phyloP scores from a whole-genome alignment of 2,113 vertebrate species.

The Neogale vison region DNA sequence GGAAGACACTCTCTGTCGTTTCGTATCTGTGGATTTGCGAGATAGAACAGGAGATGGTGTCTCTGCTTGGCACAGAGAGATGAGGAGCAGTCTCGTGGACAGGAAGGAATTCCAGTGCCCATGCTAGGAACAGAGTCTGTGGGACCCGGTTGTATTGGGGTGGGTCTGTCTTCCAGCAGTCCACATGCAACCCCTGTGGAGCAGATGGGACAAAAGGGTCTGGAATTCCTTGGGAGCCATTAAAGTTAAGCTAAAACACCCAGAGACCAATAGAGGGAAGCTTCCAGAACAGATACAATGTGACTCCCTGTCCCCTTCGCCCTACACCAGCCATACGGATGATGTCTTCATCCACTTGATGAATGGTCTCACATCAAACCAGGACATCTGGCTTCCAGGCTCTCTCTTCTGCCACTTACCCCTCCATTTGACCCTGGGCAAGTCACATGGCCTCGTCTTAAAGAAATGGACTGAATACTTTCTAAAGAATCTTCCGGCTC shows the following conservation, averaged over 20 bases:
- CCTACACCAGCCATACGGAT: fast-evolving
- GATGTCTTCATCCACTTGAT: background rate
- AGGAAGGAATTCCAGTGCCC: background rate
- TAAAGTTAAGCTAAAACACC: background rate
- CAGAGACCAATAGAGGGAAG: background rate
- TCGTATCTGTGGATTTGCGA: fast-evolving
- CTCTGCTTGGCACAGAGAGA: background rate
- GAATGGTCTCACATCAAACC: background rate
- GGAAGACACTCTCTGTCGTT: background rate
- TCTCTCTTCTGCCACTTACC: background rate
- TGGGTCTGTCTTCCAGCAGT: background rate
- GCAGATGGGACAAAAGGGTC: background rate
- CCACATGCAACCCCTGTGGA: background rate
- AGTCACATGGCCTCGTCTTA: background rate
- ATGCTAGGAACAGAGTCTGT: background rate
- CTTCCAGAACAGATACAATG: background rate
- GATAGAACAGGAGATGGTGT: background rate
- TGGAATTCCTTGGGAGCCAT: background rate
- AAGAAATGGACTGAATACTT: background rate
- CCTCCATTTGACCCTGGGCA: background rate
- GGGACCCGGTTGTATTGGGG: background rate
- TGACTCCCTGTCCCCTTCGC: fast-evolving
- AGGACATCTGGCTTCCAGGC: background rate
- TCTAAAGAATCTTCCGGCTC: background rate
- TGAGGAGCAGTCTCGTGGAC: background rate